These are phyloP conservation scores for Fragum sueziense DNA, from an alignment of 2,888 invertebrate genomes.

Conservation along the genomic window DNA sequence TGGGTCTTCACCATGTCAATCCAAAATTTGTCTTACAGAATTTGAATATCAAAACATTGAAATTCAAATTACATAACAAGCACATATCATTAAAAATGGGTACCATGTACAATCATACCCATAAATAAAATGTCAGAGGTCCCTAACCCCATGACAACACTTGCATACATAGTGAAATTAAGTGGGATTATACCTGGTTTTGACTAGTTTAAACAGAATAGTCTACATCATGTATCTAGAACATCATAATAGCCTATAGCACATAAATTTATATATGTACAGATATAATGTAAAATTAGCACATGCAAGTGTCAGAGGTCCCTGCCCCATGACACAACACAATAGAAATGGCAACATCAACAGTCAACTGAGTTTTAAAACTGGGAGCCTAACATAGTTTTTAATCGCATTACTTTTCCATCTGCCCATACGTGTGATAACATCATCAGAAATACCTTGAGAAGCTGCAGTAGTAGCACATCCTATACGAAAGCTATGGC, in stretches of 20 bases:
- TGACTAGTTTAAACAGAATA: no score
- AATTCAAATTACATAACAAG: no score
- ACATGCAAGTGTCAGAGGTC: not conserved
- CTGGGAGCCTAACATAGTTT: conserved; percentile 3
- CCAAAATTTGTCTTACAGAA: no score
- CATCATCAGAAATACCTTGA: conserved; percentile 1
- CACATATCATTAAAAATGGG: no score
- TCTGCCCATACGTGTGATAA: not conserved
- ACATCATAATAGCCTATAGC: no score
- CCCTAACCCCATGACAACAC: not conserved
- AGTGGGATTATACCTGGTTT: no score
- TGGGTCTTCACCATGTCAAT: no score
- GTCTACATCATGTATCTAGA: no score
- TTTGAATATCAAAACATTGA: no score
- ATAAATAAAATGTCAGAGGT: not conserved
- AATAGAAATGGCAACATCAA: not conserved
- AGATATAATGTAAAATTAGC: not conserved
- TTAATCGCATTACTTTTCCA: conserved; percentile 5
- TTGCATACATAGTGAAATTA: not conserved
- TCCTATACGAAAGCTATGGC: conserved; percentile 39
- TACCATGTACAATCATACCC: no score
- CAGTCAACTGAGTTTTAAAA: not conserved
- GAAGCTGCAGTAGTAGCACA: conserved; percentile 4
- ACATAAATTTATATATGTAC: no score
- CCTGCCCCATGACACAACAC: conserved; percentile 1